Conservation (phyloP, 2,113 vertebrate genomes). For the Charina bottae region DNA sequence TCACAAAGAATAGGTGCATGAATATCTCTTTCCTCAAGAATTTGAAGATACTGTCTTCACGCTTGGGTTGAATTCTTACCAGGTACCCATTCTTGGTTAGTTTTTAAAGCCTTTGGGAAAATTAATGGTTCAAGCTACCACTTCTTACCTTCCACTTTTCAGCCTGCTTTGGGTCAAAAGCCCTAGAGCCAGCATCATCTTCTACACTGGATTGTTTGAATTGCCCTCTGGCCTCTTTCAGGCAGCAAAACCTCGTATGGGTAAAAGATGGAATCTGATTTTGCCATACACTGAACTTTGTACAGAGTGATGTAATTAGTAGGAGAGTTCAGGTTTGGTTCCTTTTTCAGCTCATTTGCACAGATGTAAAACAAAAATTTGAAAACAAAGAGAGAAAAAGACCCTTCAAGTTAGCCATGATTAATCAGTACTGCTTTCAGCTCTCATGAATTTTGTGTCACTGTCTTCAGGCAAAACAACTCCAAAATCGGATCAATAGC, state of each 20-base stretch:
- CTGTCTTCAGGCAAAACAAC: slow-evolving; percentile 69
- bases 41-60: background rate
- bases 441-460: slow-evolving; percentile 75
- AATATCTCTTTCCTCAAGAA: background rate
- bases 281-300: slow-evolving; percentile 58
- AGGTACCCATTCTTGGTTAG: background rate
- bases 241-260: slow-evolving; percentile 64
- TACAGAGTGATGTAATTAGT: background rate
- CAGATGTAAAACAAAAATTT: slow-evolving; percentile 48
- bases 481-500: slow-evolving; percentile 75
- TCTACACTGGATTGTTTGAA: slow-evolving; percentile 70
- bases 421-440: slow-evolving; percentile 78
- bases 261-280: slow-evolving; percentile 51
- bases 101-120: background rate
- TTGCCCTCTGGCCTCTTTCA: slow-evolving; percentile 67
- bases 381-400: slow-evolving; percentile 20
- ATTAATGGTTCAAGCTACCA: slow-evolving; percentile 17
- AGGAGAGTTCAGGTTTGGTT: slow-evolving; percentile 42
- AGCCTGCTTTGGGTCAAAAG: slow-evolving; percentile 17
- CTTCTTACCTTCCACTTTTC: background rate
- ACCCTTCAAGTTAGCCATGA: slow-evolving; percentile 62
- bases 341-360: slow-evolving; percentile 37
- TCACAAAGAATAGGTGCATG: background rate
- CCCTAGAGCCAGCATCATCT: slow-evolving; percentile 59
- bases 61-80: background rate